phyloP scores from a whole-genome alignment of 1,140 invertebrate genomes.

The Zaprionus kolodkinae region DNA sequence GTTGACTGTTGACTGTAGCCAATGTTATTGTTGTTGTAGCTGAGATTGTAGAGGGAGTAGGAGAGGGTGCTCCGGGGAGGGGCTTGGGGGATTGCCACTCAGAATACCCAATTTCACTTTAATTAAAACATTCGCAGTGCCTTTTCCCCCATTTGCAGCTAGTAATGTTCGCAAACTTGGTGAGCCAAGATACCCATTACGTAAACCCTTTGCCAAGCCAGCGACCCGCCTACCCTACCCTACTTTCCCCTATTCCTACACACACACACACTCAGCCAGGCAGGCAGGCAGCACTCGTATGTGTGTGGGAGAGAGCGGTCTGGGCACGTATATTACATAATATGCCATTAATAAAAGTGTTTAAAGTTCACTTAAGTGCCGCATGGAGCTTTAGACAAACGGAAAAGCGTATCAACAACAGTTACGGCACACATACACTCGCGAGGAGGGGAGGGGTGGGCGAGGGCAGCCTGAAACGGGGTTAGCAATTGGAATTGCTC shows the following conservation, averaged over 20 bases:
- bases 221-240: too few relatives aligned
- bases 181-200: conserved; percentile 42
- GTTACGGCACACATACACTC: conserved; percentile 62
- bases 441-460: too few relatives aligned
- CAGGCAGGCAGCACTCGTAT: not conserved
- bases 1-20: conserved; percentile 41
- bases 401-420: conserved; percentile 81
- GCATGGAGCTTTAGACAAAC: conserved; percentile 81
- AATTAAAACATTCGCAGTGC: conserved; percentile 77
- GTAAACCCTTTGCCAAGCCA: conserved; percentile 29
- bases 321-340: conserved; percentile 79
- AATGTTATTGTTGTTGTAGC: conserved; percentile 35
- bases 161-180: conserved; percentile 77
- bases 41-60: conserved; percentile 49
- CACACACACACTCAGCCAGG: not conserved
- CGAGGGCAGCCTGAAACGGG: not conserved
- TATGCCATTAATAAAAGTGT: conserved; percentile 84
- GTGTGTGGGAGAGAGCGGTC: conserved; percentile 14
- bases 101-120: conserved; percentile 83
- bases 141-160: conserved; percentile 66
- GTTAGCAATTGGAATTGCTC: conserved; percentile 26
- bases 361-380: conserved; percentile 84
- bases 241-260: conserved; percentile 13
- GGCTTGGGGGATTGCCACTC: conserved; percentile 61
- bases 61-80: conserved; percentile 12